A percentile compares a stretch with the other conserved stretches of the same genome.
These are phyloP conservation scores for Rhopalosiphum nymphaeae DNA, from an alignment of 2,888 invertebrate genomes.

Conservation along the genomic window DNA sequence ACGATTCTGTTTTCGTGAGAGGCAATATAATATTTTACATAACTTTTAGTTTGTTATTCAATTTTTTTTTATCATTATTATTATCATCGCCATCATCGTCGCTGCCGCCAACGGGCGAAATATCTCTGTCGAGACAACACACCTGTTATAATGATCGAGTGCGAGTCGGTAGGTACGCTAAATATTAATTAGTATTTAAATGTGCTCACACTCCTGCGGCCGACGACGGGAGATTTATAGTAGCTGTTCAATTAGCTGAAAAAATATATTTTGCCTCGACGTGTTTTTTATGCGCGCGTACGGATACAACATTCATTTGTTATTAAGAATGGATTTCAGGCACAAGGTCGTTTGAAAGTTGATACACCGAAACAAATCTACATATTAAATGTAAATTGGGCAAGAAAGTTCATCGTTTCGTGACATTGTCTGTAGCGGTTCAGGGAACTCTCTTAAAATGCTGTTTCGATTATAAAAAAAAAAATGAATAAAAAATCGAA, in stretches of 20 bases:
- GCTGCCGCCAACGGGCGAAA: not conserved
- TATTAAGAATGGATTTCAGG: conserved; percentile 13
- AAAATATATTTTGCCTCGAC: not conserved
- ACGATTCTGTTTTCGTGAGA: not conserved
- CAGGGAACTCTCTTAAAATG: not conserved
- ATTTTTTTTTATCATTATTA: not conserved
- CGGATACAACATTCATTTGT: not conserved
- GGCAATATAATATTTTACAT: not conserved
- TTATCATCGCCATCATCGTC: not conserved
- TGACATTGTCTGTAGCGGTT: not conserved
- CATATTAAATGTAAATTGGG: not conserved
- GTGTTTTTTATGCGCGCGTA: not conserved
- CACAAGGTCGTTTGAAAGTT: conserved; percentile 48
- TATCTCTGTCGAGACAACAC: not conserved
- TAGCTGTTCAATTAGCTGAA: not conserved
- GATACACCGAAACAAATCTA: not conserved
- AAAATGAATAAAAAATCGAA: conserved; percentile 15
- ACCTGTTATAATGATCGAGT: not conserved
- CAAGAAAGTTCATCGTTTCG: conserved; percentile 27
- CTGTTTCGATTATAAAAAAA: not conserved
- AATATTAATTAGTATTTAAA: not conserved
- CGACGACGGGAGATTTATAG: not conserved
- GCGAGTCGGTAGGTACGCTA: not conserved
- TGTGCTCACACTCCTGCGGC: not conserved
- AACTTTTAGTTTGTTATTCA: not conserved